A percentile compares a stretch with the other conserved stretches of the same genome.
These are phyloP conservation scores for Phodopus roborovskii DNA, from an alignment of 2,113 vertebrate species.

Conservation along the genomic window DNA sequence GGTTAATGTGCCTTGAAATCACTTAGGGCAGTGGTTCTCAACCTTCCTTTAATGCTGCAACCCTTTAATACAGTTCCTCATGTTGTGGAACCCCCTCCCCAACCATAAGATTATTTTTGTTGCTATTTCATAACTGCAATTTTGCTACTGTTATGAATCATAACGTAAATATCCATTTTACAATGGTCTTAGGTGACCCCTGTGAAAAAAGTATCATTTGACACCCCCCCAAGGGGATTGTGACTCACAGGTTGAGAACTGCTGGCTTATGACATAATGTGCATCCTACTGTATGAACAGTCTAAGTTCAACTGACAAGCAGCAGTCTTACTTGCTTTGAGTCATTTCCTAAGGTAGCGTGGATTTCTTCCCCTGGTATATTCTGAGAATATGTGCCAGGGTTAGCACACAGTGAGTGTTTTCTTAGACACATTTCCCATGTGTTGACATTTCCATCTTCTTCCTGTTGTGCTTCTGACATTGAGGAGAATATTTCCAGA, in stretches of 20 bases:
- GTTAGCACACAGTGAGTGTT: not conserved
- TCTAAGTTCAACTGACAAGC: not conserved
- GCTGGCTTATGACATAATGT: not conserved
- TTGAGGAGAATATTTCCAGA: conserved; percentile 40
- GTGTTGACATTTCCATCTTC: conserved; percentile 21
- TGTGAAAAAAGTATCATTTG: not conserved
- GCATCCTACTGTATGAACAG: not conserved
- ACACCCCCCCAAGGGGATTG: not conserved
- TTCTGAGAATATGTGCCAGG: not conserved
- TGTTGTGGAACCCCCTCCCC: not conserved
- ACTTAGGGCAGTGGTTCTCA: not conserved
- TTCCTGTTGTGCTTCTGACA: conserved; percentile 26
- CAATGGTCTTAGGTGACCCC: not conserved
- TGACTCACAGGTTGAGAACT: not conserved
- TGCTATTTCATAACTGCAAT: not conserved
- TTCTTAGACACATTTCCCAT: conserved; percentile 11
- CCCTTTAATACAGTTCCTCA: not conserved
- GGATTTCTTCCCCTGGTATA: not conserved
- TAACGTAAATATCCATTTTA: not conserved
- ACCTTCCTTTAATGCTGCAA: not conserved
- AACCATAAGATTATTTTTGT: not conserved
- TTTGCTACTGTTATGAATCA: not conserved
- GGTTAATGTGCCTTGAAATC: not conserved
- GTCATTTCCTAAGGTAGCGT: not conserved
- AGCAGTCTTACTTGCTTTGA: not conserved